Percentiles rank a stretch among this genome's conserved stretches.
Conservation (phyloP, 2,888 invertebrate genomes). For the Hirtodrosophila confusa region DNA sequence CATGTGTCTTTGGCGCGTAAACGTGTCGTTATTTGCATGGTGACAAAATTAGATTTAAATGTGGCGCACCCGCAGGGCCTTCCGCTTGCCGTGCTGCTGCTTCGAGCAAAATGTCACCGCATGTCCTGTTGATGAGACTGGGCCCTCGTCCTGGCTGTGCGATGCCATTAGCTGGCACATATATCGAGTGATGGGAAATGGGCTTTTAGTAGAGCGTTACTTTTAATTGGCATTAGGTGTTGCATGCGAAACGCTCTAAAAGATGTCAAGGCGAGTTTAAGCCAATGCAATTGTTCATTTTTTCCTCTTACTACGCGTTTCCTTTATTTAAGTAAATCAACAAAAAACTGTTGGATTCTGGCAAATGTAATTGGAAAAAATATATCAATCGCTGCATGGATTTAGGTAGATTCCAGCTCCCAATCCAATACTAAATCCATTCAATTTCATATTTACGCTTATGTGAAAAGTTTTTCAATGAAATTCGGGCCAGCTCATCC, state of each 20-base stretch:
- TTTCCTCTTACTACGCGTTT: conserved; percentile 1
- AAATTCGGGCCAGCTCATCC: conserved; percentile 38
- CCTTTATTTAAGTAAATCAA: conserved; percentile 22
- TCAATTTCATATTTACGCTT: conserved; percentile 73
- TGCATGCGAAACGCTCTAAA: conserved; percentile 13
- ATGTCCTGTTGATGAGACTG: conserved; percentile 69
- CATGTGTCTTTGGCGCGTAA: conserved; percentile 57
- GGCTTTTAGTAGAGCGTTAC: conserved; percentile 7
- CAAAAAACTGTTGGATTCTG: conserved; percentile 16
- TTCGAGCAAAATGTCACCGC: conserved; percentile 67
- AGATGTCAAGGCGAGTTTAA: conserved; percentile 3
- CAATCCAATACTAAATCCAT: conserved; percentile 65
- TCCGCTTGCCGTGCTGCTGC: conserved; percentile 24
- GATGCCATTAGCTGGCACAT: conserved; percentile 22
- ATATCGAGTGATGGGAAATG: conserved; percentile 6
- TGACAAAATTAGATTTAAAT: conserved; percentile 80
- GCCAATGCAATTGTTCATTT: conserved; percentile 2
- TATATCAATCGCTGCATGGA: conserved; percentile 33
- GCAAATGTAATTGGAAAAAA: conserved; percentile 51
- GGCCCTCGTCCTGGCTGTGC: conserved; percentile 44
- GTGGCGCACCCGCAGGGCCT: conserved; percentile 57
- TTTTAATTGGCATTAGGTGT: conserved; percentile 52
- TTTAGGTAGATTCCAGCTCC: conserved; percentile 16
- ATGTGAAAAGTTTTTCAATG: conserved; percentile 77
- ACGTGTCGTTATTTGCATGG: conserved; percentile 65